phyloP scores from a whole-genome alignment of 2,888 invertebrate species.

The Podabrus alpinus region DNA sequence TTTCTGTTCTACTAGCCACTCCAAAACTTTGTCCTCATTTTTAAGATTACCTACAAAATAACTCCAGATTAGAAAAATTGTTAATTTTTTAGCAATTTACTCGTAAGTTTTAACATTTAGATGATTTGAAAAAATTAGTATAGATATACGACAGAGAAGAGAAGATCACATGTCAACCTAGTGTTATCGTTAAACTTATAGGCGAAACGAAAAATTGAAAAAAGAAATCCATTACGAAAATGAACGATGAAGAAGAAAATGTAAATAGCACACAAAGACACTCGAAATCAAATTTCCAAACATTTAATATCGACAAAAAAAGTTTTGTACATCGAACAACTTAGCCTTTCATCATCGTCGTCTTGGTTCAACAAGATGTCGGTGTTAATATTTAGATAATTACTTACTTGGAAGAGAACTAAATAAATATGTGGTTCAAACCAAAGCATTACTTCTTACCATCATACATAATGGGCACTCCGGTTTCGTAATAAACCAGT shows the following conservation, averaged over 20 bases:
- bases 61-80: constrained; percentile 23
- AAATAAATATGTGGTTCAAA: constrained; percentile 5
- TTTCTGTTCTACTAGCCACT: constrained; percentile 95
- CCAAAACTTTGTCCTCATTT: constrained; percentile 93
- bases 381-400: neutral
- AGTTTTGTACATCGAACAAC: too few species aligned
- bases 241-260: neutral
- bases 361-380: neutral
- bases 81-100: neutral
- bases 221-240: neutral
- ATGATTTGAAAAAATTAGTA: neutral
- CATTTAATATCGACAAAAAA: too few species aligned
- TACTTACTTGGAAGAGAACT: neutral
- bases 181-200: too few species aligned
- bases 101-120: neutral
- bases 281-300: too few species aligned
- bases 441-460: constrained; percentile 65
- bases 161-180: neutral
- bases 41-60: constrained; percentile 86
- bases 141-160: neutral
- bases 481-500: constrained; percentile 90
- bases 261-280: neutral
- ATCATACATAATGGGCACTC: constrained; percentile 92
- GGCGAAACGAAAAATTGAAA: neutral
- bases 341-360: neutral